Percentiles rank a stretch among this genome's conserved stretches.
phyloP scores from a whole-genome alignment of 2,113 vertebrate genomes.

The Trogon melanurus region DNA sequence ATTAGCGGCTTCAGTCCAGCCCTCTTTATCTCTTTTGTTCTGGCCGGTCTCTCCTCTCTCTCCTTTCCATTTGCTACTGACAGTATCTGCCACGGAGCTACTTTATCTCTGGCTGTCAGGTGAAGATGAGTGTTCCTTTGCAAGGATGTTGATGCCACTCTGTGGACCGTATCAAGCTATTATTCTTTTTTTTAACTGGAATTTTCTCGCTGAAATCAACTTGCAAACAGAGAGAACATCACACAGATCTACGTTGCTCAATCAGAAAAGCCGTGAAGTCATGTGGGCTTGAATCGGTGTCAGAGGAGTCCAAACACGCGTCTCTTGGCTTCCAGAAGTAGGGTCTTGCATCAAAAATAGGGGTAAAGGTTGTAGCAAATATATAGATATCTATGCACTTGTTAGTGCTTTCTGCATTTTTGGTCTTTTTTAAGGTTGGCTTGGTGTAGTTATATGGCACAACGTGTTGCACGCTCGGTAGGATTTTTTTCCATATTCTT shows the following conservation, averaged over 20 bases:
- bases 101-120: not conserved
- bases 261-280: not conserved
- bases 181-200: not conserved
- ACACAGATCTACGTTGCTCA: not conserved
- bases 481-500: not conserved
- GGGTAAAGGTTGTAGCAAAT: not conserved
- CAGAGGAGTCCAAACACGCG: not conserved
- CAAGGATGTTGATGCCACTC: not conserved
- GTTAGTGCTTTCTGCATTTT: not conserved
- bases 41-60: not conserved
- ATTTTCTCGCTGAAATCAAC: not conserved
- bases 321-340: not conserved
- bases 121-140: not conserved
- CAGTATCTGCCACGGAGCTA: not conserved
- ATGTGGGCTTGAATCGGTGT: not conserved
- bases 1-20: not conserved
- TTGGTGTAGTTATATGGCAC: not conserved
- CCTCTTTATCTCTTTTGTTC: not conserved
- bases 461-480: rapidly evolving
- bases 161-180: not conserved
- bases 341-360: not conserved
- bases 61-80: not conserved
- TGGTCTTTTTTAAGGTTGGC: not conserved
- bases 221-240: not conserved
- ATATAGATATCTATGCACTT: not conserved